A percentile compares a stretch with the other conserved stretches of the same genome.
phyloP scores from a whole-genome alignment of 1,140 invertebrate genomes.

The Orchesella cincta region DNA sequence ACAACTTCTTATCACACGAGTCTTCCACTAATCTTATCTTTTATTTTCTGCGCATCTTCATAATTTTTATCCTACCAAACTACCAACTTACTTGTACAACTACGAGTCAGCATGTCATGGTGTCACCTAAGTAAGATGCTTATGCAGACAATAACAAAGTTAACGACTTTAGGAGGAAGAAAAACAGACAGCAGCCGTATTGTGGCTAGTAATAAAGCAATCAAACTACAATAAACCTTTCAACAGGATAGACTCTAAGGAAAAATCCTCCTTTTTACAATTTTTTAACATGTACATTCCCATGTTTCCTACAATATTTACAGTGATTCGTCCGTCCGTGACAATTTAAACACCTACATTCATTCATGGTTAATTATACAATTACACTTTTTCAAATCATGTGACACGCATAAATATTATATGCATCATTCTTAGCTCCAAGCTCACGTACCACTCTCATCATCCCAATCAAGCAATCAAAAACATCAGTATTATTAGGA shows the following conservation, averaged over 20 bases:
- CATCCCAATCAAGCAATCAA: too few relatives aligned
- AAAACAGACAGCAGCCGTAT: not conserved
- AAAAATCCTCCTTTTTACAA: too few relatives aligned
- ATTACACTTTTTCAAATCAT: not conserved
- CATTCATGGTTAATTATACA: not conserved
- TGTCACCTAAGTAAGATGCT: too few relatives aligned
- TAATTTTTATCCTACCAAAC: not conserved
- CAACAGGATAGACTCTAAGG: too few relatives aligned
- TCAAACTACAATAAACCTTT: not conserved
- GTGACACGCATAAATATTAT: not conserved
- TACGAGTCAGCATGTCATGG: not conserved
- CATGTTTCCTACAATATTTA: too few relatives aligned
- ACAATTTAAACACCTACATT: not conserved
- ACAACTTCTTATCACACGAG: not conserved
- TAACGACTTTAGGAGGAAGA: not conserved
- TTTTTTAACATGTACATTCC: too few relatives aligned
- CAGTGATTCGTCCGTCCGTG: not conserved
- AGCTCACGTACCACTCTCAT: too few relatives aligned
- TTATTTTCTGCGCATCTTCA: not conserved
- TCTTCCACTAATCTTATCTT: not conserved
- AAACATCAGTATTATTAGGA: too few relatives aligned
- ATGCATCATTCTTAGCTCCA: not conserved
- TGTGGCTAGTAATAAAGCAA: not conserved
- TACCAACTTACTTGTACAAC: too few relatives aligned
- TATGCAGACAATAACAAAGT: not conserved